Evolutionary conservation across 2,888 invertebrate genomes (phyloP).

Genomic region (Lycaena phlaeas): DNA sequence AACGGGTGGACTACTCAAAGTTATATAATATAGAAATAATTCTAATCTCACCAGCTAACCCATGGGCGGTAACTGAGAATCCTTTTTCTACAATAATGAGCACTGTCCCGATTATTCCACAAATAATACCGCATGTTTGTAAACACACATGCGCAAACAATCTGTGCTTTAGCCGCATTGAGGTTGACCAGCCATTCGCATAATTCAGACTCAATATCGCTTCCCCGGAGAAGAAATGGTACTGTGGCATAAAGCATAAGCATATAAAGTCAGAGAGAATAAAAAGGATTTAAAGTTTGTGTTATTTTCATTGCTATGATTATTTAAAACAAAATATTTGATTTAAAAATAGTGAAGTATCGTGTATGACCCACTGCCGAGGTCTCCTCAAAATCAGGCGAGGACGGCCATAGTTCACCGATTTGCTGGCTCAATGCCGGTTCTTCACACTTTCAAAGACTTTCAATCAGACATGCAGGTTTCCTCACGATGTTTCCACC

Average conservation of each 20-base stretch:
- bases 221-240: constrained; percentile 37
- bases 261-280: constrained; percentile 10
- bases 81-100: constrained; percentile 19
- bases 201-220: constrained; percentile 37
- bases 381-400: too few relatives aligned
- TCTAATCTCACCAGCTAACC: constrained; percentile 29
- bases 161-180: constrained; percentile 30
- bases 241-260: too few relatives aligned
- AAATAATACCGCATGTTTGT: constrained; percentile 31
- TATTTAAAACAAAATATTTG: too few relatives aligned
- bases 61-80: constrained; percentile 24
- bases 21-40: too few relatives aligned
- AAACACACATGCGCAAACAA: constrained; percentile 29
- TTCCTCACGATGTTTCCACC: too few relatives aligned
- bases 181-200: constrained; percentile 41
- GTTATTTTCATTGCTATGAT: neutral
- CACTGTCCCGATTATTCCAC: constrained; percentile 23
- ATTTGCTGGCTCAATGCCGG: too few relatives aligned
- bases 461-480: too few relatives aligned
- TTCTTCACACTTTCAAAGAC: too few relatives aligned
- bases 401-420: too few relatives aligned
- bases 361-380: too few relatives aligned
- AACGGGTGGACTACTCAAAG: too few relatives aligned
- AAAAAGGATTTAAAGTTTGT: neutral
- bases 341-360: too few relatives aligned